Percentiles rank a stretch among this genome's conserved stretches.
Evolutionary conservation across 2,113 vertebrate genomes (phyloP).

Genomic region (Callopanchax toddi): DNA sequence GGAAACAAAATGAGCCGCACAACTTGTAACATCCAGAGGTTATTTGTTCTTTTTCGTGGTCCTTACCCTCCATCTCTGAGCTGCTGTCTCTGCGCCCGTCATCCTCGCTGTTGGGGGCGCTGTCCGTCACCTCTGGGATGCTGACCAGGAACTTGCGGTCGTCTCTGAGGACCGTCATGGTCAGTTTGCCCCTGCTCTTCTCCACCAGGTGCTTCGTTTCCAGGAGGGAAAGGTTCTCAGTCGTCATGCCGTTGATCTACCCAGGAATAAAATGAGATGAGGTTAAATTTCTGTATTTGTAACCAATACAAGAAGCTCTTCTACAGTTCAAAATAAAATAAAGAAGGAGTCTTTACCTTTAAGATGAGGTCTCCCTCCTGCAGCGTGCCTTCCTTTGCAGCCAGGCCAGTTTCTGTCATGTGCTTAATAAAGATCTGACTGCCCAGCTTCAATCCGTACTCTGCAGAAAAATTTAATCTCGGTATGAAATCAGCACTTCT

Average conservation of each 20-base stretch:
- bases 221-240: slow-evolving; percentile 90
- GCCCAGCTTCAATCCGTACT: slow-evolving; percentile 95
- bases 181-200: slow-evolving; percentile 87
- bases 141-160: slow-evolving; percentile 89
- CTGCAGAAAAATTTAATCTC: slow-evolving; percentile 68
- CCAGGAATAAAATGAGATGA: not conserved
- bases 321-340: too few species aligned
- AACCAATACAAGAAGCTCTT: not conserved
- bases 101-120: slow-evolving; percentile 80
- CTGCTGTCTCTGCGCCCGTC: slow-evolving; percentile 77
- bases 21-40: too few species aligned
- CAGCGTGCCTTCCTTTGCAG: slow-evolving; percentile 83
- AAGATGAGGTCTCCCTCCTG: slow-evolving; percentile 96
- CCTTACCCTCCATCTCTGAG: slow-evolving; percentile 88
- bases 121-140: slow-evolving; percentile 86
- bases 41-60: not conserved
- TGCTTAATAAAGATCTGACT: slow-evolving; percentile 99
- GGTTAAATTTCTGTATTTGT: not conserved
- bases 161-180: slow-evolving; percentile 88
- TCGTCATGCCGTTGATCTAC: slow-evolving; percentile 94
- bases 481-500: not conserved
- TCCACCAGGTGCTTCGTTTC: slow-evolving; percentile 93
- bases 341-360: slow-evolving; percentile 78
- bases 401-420: slow-evolving; percentile 89
- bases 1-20: not conserved